Conservation (phyloP, 2,888 invertebrate genomes). For the Diabrotica balteata region DNA sequence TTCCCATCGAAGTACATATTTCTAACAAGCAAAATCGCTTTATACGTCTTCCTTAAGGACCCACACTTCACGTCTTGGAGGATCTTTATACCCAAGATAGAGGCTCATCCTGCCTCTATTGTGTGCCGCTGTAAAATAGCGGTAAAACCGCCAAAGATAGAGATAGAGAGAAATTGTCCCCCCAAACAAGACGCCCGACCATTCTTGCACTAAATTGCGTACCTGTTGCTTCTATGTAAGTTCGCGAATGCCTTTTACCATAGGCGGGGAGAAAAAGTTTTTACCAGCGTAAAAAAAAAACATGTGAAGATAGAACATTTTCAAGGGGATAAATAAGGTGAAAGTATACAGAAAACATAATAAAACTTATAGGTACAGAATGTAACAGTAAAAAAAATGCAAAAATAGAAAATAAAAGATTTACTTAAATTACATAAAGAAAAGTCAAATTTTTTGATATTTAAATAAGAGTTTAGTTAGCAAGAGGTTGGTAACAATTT, state of each 20-base stretch:
- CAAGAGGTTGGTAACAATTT: no score
- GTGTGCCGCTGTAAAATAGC: constrained; percentile 5
- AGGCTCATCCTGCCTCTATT: constrained; percentile 4
- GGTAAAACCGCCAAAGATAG: constrained; percentile 14
- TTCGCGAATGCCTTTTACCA: constrained; percentile 3
- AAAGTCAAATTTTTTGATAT: no score
- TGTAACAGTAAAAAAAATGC: no score
- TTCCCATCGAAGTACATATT: neutral
- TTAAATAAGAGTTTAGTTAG: no score
- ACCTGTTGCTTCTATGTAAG: constrained; percentile 16
- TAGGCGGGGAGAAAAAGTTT: neutral
- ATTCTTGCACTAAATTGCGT: constrained; percentile 11
- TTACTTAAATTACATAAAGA: no score
- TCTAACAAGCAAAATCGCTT: constrained; percentile 1
- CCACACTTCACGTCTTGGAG: neutral
- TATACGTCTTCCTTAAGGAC: neutral
- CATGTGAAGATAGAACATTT: no score
- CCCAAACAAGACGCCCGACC: neutral
- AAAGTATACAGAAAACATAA: no score
- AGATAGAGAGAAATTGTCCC: neutral
- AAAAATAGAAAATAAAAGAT: no score
- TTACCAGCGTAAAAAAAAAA: no score
- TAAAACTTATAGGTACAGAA: no score
- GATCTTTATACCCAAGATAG: neutral
- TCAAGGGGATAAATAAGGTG: no score